Conservation (phyloP, 2,888 invertebrate species). For the Pardosa pseudoannulata region DNA sequence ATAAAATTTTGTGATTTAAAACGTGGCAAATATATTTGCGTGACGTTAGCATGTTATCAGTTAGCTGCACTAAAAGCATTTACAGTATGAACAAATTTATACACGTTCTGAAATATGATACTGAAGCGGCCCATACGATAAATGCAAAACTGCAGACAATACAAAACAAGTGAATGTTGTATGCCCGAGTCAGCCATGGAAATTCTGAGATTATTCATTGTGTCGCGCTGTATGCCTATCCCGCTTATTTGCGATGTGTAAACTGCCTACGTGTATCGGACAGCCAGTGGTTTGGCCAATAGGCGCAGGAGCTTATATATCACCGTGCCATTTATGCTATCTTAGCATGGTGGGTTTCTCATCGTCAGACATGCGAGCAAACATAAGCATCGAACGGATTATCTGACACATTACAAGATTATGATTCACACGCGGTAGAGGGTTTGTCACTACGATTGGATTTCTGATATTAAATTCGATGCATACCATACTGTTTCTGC, state of each 20-base stretch:
- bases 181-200: too few relatives aligned
- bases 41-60: too few relatives aligned
- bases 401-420: slow-evolving; percentile 67
- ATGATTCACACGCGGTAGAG: slow-evolving; percentile 52
- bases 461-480: slow-evolving; percentile 3
- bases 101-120: too few relatives aligned
- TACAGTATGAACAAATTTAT: too few relatives aligned
- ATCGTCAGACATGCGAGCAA: slow-evolving; percentile 34
- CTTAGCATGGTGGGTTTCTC: slow-evolving; percentile 42
- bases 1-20: too few relatives aligned
- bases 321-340: slow-evolving; percentile 43
- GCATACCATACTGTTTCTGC: neutral
- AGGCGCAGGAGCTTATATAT: slow-evolving; percentile 33
- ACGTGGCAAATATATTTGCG: too few relatives aligned
- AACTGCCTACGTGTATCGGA: neutral
- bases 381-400: slow-evolving; percentile 65
- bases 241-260: neutral
- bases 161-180: too few relatives aligned
- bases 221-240: neutral
- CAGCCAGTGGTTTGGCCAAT: neutral
- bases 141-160: too few relatives aligned
- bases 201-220: neutral
- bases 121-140: too few relatives aligned
- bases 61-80: too few relatives aligned
- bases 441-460: slow-evolving; percentile 1